Conservation (phyloP, 1,140 invertebrate species). For the Ceratina calcarata region DNA sequence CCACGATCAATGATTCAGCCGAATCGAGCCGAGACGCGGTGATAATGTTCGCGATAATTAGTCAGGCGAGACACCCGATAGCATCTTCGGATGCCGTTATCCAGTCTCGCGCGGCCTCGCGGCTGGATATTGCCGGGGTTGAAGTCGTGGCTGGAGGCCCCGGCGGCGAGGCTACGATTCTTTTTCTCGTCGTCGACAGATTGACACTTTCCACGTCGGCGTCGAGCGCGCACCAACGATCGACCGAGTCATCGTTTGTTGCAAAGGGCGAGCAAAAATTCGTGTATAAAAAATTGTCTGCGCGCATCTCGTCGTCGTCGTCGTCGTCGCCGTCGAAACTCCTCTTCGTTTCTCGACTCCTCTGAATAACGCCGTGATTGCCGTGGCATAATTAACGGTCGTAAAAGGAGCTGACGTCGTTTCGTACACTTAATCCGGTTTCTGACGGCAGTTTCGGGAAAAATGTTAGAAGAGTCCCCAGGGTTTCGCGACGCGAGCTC, state of each 20-base stretch:
- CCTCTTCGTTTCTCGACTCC: no score
- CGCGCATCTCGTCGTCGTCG: constrained; percentile 2
- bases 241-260: constrained; percentile 3
- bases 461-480: not conserved
- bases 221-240: not conserved
- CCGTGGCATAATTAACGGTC: constrained; percentile 16
- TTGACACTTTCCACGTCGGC: constrained; percentile 38
- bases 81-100: constrained; percentile 36
- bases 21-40: constrained; percentile 11
- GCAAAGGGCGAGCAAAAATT: not conserved
- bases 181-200: constrained; percentile 33
- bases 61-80: constrained; percentile 25
- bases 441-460: not conserved
- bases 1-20: constrained; percentile 37
- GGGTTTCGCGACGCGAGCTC: not conserved
- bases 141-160: no score
- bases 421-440: not conserved
- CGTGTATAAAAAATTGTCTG: constrained; percentile 9
- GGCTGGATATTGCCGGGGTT: no score
- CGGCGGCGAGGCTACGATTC: not conserved
- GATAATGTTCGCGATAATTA: constrained; percentile 51
- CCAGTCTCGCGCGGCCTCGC: not conserved
- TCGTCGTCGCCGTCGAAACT: constrained; percentile 1
- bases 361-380: constrained; percentile 28
- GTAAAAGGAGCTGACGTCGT: not conserved